Evolutionary conservation across 2,797 vertebrate species (phyloP), one percentile per base, ranked within the genome.

Genomic region (Geotrypetes seraphini): DNA sequence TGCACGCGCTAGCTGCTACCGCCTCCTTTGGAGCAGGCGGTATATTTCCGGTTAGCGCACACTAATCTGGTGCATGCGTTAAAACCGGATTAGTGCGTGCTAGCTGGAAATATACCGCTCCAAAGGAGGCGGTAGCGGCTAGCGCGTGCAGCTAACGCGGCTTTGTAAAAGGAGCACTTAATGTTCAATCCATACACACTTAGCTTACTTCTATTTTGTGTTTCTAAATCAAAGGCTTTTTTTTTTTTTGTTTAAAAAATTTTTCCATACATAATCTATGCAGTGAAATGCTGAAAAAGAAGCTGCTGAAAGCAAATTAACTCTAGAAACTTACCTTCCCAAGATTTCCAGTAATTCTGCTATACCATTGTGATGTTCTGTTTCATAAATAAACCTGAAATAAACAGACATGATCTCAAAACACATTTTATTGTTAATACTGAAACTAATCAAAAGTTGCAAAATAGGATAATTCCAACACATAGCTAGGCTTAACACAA

Each of bases 371-470:
- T 98, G 95, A 68, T 96, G 95, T 71, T 98, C 95, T 4, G 95
- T 98, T 86, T 98, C 95, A 81, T 98, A 98, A 88, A 98, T 98
- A 90, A 98, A 98, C 81, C 95, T 98, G 57, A 2, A 48, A 50
- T 4, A 51, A 49, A 48, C 22, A 40, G 16, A 69, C 18, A 33
- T 7, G 22, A 22, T 3, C 12, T n/a, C 22, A 8, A n/a, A 22
- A 8, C 22, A n/a, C 21, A 22, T 31, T 25, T 18, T 11, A 7
- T 4, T 7, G 7, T n/a, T n/a, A n/a, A n/a, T n/a, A n/a, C n/a
- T n/a, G n/a, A n/a, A n/a, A n/a, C n/a, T n/a, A n/a, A n/a, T n/a
- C n/a, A n/a, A n/a, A n/a, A n/a, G n/a, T n/a, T n/a, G n/a, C n/a
- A n/a, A n/a, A n/a, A n/a, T n/a, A n/a, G n/a, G n/a, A n/a, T n/a